phyloP scores from a whole-genome alignment of 2,797 vertebrate species.

The Numenius phaeopus region DNA sequence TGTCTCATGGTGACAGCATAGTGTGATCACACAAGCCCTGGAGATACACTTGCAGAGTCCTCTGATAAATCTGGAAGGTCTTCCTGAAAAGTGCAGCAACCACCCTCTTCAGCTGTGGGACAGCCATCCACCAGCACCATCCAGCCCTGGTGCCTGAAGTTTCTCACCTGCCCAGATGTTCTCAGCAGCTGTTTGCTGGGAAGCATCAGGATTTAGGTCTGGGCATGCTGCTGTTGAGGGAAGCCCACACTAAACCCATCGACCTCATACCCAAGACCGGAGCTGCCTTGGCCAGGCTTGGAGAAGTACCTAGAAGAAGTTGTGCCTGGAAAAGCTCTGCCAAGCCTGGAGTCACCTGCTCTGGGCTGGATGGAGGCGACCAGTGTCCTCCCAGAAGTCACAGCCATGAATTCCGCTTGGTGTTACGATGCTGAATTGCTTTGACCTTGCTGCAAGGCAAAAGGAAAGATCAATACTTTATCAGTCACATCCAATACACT shows the following conservation, averaged over 20 bases:
- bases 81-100: not conserved
- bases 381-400: not conserved
- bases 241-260: not conserved
- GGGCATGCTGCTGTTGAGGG: not conserved
- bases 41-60: not conserved
- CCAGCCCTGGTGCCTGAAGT: not conserved
- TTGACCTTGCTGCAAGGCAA: not conserved
- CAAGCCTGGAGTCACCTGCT: not conserved
- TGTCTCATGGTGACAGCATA: not conserved
- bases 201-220: not conserved
- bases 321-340: not conserved
- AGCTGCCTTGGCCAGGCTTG: rapidly evolving
- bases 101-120: not conserved
- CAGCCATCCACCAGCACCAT: not conserved
- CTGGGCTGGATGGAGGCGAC: not conserved
- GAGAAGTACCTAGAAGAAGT: not conserved
- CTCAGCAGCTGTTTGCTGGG: not conserved
- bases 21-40: not conserved
- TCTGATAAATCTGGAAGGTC: not conserved
- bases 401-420: not conserved
- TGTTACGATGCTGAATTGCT: not conserved
- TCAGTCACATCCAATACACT: not conserved
- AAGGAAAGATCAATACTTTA: not conserved
- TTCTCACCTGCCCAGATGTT: not conserved
- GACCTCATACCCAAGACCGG: not conserved